A percentile compares a stretch with the other conserved stretches of the same genome.
Evolutionary conservation across 2,797 vertebrate genomes (phyloP).

Genomic region (Chaetodon trifasciatus): DNA sequence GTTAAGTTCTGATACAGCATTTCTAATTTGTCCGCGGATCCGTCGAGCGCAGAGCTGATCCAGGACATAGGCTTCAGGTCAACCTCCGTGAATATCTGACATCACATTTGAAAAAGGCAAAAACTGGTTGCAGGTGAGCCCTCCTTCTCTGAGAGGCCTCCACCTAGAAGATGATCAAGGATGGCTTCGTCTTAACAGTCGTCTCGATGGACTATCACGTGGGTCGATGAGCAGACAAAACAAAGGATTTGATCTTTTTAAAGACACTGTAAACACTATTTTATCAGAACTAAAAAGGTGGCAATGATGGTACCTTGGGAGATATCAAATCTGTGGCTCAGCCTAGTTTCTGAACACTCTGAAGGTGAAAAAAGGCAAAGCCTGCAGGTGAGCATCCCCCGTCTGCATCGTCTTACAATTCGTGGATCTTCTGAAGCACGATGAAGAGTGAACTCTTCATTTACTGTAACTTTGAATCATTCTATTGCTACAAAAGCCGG

Average conservation of each 20-base stretch:
- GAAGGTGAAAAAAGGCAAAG: slow-evolving; percentile 22
- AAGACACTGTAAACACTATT: slow-evolving; percentile 62
- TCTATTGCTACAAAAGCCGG: slow-evolving; percentile 67
- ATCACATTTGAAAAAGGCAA: slow-evolving; percentile 78
- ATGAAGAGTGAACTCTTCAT: slow-evolving; percentile 38
- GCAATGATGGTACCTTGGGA: slow-evolving; percentile 25
- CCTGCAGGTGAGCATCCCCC: slow-evolving; percentile 18
- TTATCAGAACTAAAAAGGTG: slow-evolving; percentile 40
- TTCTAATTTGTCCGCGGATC: slow-evolving; percentile 45
- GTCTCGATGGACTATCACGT: slow-evolving; percentile 52
- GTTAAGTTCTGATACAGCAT: slow-evolving; percentile 41
- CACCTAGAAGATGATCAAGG: slow-evolving; percentile 55
- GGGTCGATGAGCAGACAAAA: slow-evolving; percentile 54
- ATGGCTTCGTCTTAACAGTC: slow-evolving; percentile 84
- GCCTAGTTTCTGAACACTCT: slow-evolving; percentile 29
- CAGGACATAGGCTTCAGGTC: slow-evolving; percentile 40
- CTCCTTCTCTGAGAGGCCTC: slow-evolving; percentile 52
- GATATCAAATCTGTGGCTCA: slow-evolving; percentile 47
- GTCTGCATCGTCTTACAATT: slow-evolving; percentile 64
- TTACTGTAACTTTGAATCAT: slow-evolving; percentile 30
- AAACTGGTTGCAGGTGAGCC: slow-evolving; percentile 58
- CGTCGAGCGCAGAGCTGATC: slow-evolving; percentile 30
- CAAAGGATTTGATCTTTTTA: slow-evolving; percentile 28
- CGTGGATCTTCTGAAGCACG: slow-evolving; percentile 56
- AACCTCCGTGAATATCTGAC: slow-evolving; percentile 64